phyloP scores from a whole-genome alignment of 2,113 vertebrate genomes.

The Phalacrocorax pelagicus region DNA sequence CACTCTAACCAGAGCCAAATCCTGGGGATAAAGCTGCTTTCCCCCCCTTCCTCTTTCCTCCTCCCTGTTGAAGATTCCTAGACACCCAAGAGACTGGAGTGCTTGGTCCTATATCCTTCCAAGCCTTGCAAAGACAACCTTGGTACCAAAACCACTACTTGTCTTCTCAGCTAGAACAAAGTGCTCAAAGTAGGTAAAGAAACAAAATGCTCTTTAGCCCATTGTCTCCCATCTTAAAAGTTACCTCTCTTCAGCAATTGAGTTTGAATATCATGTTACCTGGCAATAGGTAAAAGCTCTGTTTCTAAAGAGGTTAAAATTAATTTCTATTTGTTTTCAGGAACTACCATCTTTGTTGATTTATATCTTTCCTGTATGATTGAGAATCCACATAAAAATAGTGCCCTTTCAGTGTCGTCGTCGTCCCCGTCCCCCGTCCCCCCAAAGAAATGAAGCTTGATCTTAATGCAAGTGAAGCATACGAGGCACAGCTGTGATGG shows the following conservation, averaged over 20 bases:
- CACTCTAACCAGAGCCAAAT: not conserved
- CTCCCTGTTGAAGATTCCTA: not conserved
- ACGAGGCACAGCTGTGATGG: not conserved
- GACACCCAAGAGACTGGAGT: not conserved
- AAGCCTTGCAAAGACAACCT: not conserved
- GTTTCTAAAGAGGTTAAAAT: not conserved
- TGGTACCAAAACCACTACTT: not conserved
- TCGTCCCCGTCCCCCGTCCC: too few species aligned
- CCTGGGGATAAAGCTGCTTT: not conserved
- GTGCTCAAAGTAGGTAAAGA: not conserved
- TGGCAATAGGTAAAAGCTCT: not conserved
- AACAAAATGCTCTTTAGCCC: not conserved
- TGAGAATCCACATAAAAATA: constrained; percentile 18
- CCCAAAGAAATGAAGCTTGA: not conserved
- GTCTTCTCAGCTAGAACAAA: not conserved
- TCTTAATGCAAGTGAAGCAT: constrained; percentile 36
- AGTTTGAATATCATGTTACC: not conserved
- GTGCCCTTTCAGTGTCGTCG: not conserved
- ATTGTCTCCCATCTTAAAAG: not conserved
- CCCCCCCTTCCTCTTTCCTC: not conserved
- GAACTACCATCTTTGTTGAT: not conserved
- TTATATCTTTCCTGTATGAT: not conserved
- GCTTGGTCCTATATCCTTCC: not conserved
- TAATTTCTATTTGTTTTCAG: not conserved
- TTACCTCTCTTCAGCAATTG: not conserved